These are phyloP conservation scores for Holacanthus passer DNA, from an alignment of 2,113 vertebrate species.

Conservation along the genomic window DNA sequence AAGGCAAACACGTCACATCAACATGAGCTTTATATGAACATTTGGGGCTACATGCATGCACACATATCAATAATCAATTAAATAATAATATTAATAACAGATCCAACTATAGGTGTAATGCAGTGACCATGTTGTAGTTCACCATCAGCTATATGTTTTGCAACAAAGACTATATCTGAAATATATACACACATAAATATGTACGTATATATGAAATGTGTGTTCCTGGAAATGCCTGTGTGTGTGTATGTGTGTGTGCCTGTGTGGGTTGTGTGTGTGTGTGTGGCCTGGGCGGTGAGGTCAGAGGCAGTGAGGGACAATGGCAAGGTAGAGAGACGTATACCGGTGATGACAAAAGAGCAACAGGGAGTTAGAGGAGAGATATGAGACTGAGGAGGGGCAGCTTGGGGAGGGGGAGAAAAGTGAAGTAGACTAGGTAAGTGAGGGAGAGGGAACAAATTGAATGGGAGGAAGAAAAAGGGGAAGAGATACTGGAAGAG, in stretches of 20 bases:
- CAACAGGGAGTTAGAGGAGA: neutral
- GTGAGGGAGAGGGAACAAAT: conserved; percentile 60
- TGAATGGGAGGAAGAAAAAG: conserved; percentile 63
- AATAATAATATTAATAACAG: neutral
- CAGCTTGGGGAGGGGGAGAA: neutral
- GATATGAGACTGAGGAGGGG: conserved; percentile 15
- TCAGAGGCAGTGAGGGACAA: neutral
- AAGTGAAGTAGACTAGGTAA: conserved; percentile 37
- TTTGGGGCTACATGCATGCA: neutral
- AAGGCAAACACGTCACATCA: neutral
- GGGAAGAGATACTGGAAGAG: conserved; percentile 63
- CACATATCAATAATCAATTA: neutral
- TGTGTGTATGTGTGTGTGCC: conserved; percentile 4
- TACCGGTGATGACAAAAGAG: conserved; percentile 36
- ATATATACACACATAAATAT: no score
- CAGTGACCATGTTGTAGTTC: neutral
- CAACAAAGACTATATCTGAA: neutral
- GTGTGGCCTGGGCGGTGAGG: neutral
- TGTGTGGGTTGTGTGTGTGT: conserved; percentile 5
- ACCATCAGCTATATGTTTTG: neutral
- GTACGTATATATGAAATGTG: no score
- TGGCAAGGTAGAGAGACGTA: conserved; percentile 2
- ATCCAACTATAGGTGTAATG: no score
- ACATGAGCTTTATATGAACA: neutral
- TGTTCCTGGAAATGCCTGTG: neutral